phyloP scores from a whole-genome alignment of 2,888 invertebrate species.

The Leucoma salicis region DNA sequence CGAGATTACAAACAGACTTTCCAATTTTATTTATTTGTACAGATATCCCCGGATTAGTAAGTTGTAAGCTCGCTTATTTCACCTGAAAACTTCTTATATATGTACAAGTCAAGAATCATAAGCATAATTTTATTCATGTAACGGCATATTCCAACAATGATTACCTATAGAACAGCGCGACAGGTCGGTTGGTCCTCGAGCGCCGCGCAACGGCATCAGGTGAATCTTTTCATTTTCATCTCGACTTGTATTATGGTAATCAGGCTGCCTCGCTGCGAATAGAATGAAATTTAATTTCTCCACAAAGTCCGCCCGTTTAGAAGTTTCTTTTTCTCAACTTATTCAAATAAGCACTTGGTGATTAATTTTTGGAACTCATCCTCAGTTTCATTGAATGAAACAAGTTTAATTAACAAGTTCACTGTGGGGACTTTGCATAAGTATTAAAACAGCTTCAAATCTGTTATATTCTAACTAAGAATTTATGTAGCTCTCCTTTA shows the following conservation, averaged over 20 bases:
- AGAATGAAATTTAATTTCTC: slow-evolving; percentile 70
- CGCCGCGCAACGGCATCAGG: slow-evolving; percentile 36
- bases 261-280: slow-evolving; percentile 50
- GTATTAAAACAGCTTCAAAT: slow-evolving; percentile 43
- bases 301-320: slow-evolving; percentile 53
- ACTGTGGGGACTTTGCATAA: slow-evolving; percentile 44
- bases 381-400: slow-evolving; percentile 71
- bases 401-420: slow-evolving; percentile 76
- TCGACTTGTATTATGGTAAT: slow-evolving; percentile 73
- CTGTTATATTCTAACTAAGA: neutral
- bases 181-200: slow-evolving; percentile 13
- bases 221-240: slow-evolving; percentile 56
- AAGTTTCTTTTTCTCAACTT: slow-evolving; percentile 67
- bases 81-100: too few relatives aligned
- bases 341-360: slow-evolving; percentile 59
- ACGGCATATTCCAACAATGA: slow-evolving; percentile 11
- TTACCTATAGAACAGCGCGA: slow-evolving; percentile 6
- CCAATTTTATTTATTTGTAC: too few relatives aligned
- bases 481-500: neutral
- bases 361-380: slow-evolving; percentile 73
- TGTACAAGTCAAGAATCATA: too few relatives aligned
- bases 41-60: too few relatives aligned
- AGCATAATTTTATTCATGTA: slow-evolving; percentile 1
- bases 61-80: too few relatives aligned
- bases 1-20: too few relatives aligned